phyloP scores from a whole-genome alignment of 1,140 invertebrate genomes.

The Leguminivora glycinivorella region DNA sequence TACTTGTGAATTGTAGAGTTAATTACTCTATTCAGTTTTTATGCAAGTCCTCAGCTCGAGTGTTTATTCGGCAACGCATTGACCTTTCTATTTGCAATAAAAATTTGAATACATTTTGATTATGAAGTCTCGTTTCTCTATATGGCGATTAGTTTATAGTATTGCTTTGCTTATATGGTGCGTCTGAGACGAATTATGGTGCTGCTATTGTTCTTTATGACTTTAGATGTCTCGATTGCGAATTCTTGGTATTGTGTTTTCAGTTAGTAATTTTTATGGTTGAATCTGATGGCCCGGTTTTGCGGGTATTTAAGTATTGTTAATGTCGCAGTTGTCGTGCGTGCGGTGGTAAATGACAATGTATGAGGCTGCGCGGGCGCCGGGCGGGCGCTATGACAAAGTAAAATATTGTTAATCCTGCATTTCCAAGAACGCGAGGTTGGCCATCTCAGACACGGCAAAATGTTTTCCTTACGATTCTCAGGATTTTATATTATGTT shows the following conservation, averaged over 20 bases:
- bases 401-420: constrained; percentile 38
- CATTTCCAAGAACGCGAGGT: constrained; percentile 37
- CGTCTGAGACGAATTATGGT: constrained; percentile 23
- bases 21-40: constrained; percentile 40
- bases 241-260: constrained; percentile 40
- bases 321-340: constrained; percentile 36
- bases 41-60: constrained; percentile 30
- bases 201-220: constrained; percentile 28
- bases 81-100: constrained; percentile 34
- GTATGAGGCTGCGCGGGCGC: constrained; percentile 24
- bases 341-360: constrained; percentile 28
- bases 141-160: constrained; percentile 20
- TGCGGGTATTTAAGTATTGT: constrained; percentile 33
- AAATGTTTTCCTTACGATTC: not conserved
- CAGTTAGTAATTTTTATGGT: constrained; percentile 31
- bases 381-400: constrained; percentile 35
- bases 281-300: constrained; percentile 46
- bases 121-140: constrained; percentile 14
- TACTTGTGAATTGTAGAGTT: constrained; percentile 32
- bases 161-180: not conserved
- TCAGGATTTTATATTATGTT: not conserved
- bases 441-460: not conserved
- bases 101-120: constrained; percentile 16
- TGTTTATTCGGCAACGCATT: constrained; percentile 33
- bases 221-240: constrained; percentile 39